Evolutionary conservation across 2,797 vertebrate species (phyloP), one percentile per base, ranked within the genome.

Genomic region (Arnoldichthys spilopterus): DNA sequence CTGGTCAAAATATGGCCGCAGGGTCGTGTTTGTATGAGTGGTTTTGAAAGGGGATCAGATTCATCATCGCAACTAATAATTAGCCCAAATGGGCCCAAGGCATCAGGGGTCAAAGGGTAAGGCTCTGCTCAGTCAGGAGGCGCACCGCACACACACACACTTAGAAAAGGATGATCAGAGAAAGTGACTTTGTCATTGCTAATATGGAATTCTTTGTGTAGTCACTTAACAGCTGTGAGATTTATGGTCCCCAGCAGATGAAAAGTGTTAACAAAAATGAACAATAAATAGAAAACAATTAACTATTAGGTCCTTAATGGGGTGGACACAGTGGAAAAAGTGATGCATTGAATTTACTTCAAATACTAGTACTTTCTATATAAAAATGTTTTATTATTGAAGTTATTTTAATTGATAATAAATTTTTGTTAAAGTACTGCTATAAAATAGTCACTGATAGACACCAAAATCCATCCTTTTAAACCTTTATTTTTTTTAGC

Each of bases 11-110:
- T 93, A 95, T 93, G 93, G 93, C 85, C 76, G 81, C 91, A 93
- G 93, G 94, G 94, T 94, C 88, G 92, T 45, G 37, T 93, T 88
- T 94, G 89, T 95, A 94, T 92, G 91, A 92, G 91, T 92, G 93
- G 93, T 88, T 90, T 93, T 95, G 91, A 96, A 95, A 94, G 92
- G 90, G 93, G 92, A 96, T 96, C 92, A 96, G 93, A 96, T 96
- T 94, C 89, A 90, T 97, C 93, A 97, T 96, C 96, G 94, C 90
- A 88, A 92, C 93, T 95, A 94, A 98, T 98, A 96, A 97, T 95
- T 95, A 92, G 91, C 87, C 92, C 92, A 93, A 95, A 96, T 91
- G 84, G 92, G 92, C 93, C 92, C 91, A 90, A 92, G 90, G 90
- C 91, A 92, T 83, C 87, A 45, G 37, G 82, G 94, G 94, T 93